phyloP scores from a whole-genome alignment of 2,113 vertebrate genomes.

The Megaceryle torquata region DNA sequence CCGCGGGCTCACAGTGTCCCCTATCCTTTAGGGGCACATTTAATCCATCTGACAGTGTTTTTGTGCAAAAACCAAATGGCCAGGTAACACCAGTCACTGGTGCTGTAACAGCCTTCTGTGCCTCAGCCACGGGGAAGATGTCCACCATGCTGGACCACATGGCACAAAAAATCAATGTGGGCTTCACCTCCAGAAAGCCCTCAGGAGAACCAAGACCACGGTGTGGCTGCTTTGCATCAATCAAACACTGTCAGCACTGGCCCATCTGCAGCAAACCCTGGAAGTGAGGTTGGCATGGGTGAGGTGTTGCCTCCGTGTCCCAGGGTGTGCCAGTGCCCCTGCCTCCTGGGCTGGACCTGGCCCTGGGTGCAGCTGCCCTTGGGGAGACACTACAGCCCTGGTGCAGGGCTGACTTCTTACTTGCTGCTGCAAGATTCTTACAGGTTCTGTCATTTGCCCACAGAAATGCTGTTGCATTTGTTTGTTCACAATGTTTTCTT shows the following conservation, averaged over 20 bases:
- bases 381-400: not conserved
- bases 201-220: not conserved
- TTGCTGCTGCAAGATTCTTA: no score
- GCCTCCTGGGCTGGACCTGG: no score
- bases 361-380: rapidly evolving
- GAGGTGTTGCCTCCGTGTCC: not conserved
- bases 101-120: not conserved
- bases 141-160: rapidly evolving
- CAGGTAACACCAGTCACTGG: rapidly evolving
- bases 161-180: not conserved
- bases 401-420: not conserved
- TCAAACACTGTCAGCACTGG: rapidly evolving
- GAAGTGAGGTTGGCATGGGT: rapidly evolving
- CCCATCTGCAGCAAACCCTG: not conserved
- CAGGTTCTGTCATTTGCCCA: not conserved
- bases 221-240: not conserved
- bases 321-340: not conserved
- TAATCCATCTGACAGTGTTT: not conserved
- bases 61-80: not conserved
- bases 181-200: not conserved
- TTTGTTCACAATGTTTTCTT: not conserved
- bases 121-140: not conserved
- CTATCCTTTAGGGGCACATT: not conserved
- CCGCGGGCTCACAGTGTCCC: not conserved
- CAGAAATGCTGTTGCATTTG: not conserved